These are phyloP conservation scores for Tribolium freemani DNA, from an alignment of 2,888 invertebrate genomes.

Conservation along the genomic window DNA sequence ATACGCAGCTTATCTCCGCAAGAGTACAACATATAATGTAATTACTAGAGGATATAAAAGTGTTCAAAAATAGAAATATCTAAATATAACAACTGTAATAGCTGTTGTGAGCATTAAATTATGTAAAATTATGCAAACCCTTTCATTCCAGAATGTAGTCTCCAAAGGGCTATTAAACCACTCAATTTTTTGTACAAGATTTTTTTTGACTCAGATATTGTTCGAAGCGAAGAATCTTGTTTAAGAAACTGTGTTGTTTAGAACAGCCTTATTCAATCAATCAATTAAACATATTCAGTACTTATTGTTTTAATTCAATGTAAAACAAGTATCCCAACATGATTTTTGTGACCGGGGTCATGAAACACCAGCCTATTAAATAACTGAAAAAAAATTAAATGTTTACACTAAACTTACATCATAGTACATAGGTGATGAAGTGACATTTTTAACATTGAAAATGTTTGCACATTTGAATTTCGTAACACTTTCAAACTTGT, in stretches of 20 bases:
- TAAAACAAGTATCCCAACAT: too few relatives aligned
- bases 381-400: too few relatives aligned
- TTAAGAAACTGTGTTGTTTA: too few relatives aligned
- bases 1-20: constrained; percentile 52
- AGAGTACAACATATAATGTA: constrained; percentile 49
- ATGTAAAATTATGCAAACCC: constrained; percentile 49
- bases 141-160: constrained; percentile 2
- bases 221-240: too few relatives aligned
- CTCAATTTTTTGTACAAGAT: too few relatives aligned
- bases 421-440: too few relatives aligned
- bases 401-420: too few relatives aligned
- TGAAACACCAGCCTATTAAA: too few relatives aligned
- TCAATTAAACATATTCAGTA: not conserved
- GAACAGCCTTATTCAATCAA: not conserved
- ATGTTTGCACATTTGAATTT: constrained; percentile 11
- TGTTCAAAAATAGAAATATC: constrained; percentile 47
- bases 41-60: constrained; percentile 42
- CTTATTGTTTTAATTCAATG: too few relatives aligned
- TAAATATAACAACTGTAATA: constrained; percentile 60
- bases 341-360: too few relatives aligned
- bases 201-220: too few relatives aligned
- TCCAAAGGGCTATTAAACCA: not conserved
- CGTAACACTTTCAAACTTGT: not conserved
- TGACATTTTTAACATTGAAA: too few relatives aligned
- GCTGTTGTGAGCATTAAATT: constrained; percentile 68